phyloP scores from a whole-genome alignment of 2,797 vertebrate genomes.

The Phyllotis vaccarum region DNA sequence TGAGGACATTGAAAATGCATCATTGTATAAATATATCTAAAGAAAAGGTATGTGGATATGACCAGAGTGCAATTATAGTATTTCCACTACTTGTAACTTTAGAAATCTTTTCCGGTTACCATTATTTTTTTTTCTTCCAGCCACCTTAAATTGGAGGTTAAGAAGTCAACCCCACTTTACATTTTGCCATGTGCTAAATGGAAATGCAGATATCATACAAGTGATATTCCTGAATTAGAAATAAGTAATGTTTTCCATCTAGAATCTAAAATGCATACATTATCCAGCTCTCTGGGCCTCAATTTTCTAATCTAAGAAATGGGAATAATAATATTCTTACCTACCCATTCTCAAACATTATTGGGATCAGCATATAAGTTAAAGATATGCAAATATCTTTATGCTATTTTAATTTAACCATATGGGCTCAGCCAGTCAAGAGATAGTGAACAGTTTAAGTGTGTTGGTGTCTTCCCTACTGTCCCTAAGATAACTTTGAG shows the following conservation, averaged over 20 bases:
- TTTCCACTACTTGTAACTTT: slow-evolving; percentile 16
- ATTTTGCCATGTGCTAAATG: not conserved
- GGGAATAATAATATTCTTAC: not conserved
- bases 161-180: slow-evolving; percentile 49
- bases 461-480: not conserved
- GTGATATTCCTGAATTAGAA: slow-evolving; percentile 34
- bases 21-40: not conserved
- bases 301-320: slow-evolving; percentile 35
- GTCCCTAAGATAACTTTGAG: not conserved
- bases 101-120: slow-evolving; percentile 8
- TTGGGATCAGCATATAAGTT: slow-evolving; percentile 21
- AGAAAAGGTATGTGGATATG: not conserved
- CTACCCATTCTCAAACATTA: slow-evolving; percentile 5
- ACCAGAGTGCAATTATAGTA: not conserved
- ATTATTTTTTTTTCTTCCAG: slow-evolving; percentile 44
- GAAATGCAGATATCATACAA: not conserved
- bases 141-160: not conserved
- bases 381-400: not conserved
- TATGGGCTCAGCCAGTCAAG: not conserved
- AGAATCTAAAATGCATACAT: slow-evolving; percentile 44
- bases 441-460: not conserved
- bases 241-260: not conserved
- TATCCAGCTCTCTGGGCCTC: not conserved
- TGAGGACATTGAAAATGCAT: not conserved
- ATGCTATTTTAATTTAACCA: slow-evolving; percentile 23